phyloP scores from a whole-genome alignment of 2,113 vertebrate genomes.

The Pteronura brasiliensis region DNA sequence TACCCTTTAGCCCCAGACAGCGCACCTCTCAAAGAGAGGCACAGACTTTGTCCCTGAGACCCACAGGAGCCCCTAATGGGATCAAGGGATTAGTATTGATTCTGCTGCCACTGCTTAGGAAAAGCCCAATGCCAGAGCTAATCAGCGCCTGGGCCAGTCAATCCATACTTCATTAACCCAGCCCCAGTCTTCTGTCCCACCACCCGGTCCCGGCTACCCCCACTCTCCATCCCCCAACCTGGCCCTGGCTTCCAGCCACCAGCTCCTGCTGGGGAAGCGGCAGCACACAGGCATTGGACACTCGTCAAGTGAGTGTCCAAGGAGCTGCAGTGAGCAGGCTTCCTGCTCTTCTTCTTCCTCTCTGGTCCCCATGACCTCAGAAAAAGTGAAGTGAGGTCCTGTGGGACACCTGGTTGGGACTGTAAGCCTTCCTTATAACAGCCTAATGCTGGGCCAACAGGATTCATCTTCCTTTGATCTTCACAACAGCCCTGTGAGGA shows the following conservation, averaged over 20 bases:
- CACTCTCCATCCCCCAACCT: neutral
- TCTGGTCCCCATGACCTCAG: neutral
- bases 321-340: neutral
- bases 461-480: too few species aligned
- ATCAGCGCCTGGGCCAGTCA: conserved; percentile 68
- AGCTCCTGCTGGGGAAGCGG: neutral
- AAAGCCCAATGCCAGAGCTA: conserved; percentile 58
- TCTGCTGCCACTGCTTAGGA: conserved; percentile 34
- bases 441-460: neutral
- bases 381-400: neutral
- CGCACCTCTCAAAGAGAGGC: neutral
- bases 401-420: neutral
- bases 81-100: conserved; percentile 75
- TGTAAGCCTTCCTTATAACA: neutral
- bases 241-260: neutral
- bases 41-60: neutral
- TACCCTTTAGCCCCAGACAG: neutral
- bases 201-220: neutral
- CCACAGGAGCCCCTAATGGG: conserved; percentile 66
- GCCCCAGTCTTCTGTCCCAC: neutral
- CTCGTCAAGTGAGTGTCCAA: neutral
- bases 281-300: neutral
- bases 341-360: neutral
- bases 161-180: conserved; percentile 71
- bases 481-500: neutral